Base-by-base conservation (phyloP, 2,797 vertebrate species). In the Sparidentex hasta region DNA sequence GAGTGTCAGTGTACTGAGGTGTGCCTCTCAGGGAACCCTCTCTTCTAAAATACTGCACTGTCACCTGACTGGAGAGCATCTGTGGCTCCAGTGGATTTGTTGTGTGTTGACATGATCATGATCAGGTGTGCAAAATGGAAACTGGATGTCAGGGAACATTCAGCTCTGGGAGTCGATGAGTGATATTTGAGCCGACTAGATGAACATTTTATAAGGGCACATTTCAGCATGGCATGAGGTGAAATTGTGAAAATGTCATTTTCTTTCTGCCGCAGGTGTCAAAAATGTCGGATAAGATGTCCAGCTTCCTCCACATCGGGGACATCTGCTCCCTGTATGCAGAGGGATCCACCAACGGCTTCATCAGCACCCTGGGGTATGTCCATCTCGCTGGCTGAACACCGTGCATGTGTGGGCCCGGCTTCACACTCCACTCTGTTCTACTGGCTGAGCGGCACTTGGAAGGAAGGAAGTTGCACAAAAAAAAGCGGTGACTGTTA, bases 251-350 rank as follows among this genome's bases (percentile, higher is more conserved):
- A n/a, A n/a, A 4, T 44, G 13, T 44, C 0, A 41, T 11, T 13
- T 13, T 62, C 65, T 68, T 51, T 62, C 44, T 51, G 18, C 50
- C 73, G 5, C 29, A 93, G 92, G 90, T 87, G 80, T 29, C 80
- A 44, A 85, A 79, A 93, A 99, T 99, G 98, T 98, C 98, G 11
- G 98, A 99, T 94, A 99, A 99, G 96, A 99, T 99, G 97, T 99
- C 98, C 86, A 99, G 98, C 93, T 99, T 99, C 92, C 96, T 99
- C 59, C 98, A 99, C 85, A 98, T 98, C 50, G 98, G 98, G 94
- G 98, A 99, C 94, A 98, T 99, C 87, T 99, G 98, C 92, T 99
- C 98, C 94, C 95, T 99, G 89, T 99, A 99, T 67, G 98, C 98
- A 11, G 98, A 99, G 88, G 98, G 98, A 69, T 98, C 98, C 78